These are phyloP conservation scores for Nasonovia ribisnigri DNA, from an alignment of 2,888 invertebrate species.

Conservation along the genomic window DNA sequence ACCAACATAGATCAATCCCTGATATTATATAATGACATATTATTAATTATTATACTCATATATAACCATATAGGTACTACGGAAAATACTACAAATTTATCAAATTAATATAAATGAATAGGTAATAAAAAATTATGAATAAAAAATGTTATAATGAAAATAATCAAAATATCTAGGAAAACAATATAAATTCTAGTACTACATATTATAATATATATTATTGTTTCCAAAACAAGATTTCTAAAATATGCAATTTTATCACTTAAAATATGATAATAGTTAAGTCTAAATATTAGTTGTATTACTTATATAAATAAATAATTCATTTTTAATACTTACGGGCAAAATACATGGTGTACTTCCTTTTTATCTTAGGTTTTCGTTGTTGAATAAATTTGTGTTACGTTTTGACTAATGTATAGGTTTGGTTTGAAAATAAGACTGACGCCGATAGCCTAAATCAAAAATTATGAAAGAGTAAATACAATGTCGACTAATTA, in stretches of 20 bases:
- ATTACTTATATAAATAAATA: neutral
- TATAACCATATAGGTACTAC: too few species aligned
- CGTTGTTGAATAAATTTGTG: neutral
- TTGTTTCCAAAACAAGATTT: neutral
- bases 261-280: neutral
- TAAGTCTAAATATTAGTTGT: neutral
- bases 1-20: neutral
- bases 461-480: constrained; percentile 13
- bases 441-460: constrained; percentile 21
- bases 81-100: neutral
- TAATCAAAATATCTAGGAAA: neutral
- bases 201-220: neutral
- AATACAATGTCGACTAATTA: constrained; percentile 7
- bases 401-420: neutral
- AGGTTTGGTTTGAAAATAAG: constrained; percentile 13
- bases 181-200: neutral
- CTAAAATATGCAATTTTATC: neutral
- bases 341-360: neutral
- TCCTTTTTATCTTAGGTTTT: neutral
- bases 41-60: neutral
- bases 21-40: neutral
- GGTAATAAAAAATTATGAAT: neutral
- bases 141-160: neutral
- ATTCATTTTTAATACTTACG: constrained; percentile 8
- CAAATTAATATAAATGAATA: neutral